phyloP scores from a whole-genome alignment of 2,888 invertebrate genomes.

The Tetanocera ferruginea region DNA sequence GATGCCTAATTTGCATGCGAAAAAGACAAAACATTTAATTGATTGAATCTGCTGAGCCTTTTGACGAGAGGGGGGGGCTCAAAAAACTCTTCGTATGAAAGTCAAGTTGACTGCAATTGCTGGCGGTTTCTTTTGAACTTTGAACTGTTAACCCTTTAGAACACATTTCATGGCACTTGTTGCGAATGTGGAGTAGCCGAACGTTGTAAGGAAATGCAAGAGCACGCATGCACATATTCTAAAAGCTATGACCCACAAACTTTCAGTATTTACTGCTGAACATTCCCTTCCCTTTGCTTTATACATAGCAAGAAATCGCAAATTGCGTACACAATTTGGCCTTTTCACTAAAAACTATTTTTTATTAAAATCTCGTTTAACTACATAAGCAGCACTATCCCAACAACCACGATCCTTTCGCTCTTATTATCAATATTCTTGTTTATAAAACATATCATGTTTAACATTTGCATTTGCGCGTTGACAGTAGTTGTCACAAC shows the following conservation, averaged over 20 bases:
- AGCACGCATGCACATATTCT: neutral
- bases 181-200: conserved; percentile 19
- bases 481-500: conserved; percentile 28
- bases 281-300: neutral
- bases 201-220: neutral
- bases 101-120: conserved; percentile 18
- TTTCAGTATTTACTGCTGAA: neutral
- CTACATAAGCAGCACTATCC: too few relatives aligned
- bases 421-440: neutral
- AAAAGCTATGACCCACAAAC: conserved; percentile 25
- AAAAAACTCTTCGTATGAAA: neutral
- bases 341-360: neutral
- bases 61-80: too few relatives aligned
- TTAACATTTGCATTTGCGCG: conserved; percentile 3
- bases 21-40: conserved; percentile 54
- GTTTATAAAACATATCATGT: conserved; percentile 6
- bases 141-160: conserved; percentile 34
- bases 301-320: neutral
- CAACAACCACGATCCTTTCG: neutral
- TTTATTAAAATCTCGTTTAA: too few relatives aligned
- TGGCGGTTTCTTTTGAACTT: conserved; percentile 41
- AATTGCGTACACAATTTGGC: neutral
- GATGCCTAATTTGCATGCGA: conserved; percentile 41
- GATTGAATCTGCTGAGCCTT: conserved; percentile 53
- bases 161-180: conserved; percentile 37